phyloP scores from a whole-genome alignment of 2,113 vertebrate genomes.

The Perca flavescens region DNA sequence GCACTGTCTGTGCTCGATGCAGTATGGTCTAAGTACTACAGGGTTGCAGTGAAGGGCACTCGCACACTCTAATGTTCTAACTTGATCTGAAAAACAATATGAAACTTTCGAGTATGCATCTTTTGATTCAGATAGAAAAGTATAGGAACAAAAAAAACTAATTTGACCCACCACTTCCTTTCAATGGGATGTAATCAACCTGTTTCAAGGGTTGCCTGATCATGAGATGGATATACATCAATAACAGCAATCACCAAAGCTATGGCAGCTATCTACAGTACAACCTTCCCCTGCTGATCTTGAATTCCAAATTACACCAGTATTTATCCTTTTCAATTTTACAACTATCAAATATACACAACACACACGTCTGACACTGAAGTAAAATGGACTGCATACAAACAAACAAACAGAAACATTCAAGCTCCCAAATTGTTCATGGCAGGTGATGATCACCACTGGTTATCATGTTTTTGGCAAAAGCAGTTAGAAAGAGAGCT shows the following conservation, averaged over 20 bases:
- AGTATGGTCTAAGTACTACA: neutral
- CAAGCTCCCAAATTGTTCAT: neutral
- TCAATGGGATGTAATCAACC: neutral
- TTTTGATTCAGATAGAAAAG: conserved; percentile 7
- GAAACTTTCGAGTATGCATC: neutral
- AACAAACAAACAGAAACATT: neutral
- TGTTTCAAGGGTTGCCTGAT: conserved; percentile 1
- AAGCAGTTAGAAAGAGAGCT: neutral
- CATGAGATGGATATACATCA: conserved; percentile 1
- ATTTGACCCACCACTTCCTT: neutral
- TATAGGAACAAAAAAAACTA: neutral
- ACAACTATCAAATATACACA: neutral
- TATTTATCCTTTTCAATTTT: neutral
- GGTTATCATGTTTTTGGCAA: neutral
- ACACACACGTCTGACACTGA: neutral
- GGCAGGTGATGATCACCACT: conserved; percentile 4
- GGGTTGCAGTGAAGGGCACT: conserved; percentile 33
- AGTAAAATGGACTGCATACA: neutral
- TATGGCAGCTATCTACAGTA: neutral
- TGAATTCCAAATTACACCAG: neutral
- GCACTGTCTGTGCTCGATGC: conserved; percentile 14
- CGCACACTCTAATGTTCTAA: conserved; percentile 27
- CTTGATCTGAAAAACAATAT: conserved; percentile 33
- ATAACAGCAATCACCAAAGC: neutral
- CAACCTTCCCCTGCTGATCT: neutral